Evolutionary conservation across 2,113 vertebrate species (phyloP).

Genomic region (Eira barbara): DNA sequence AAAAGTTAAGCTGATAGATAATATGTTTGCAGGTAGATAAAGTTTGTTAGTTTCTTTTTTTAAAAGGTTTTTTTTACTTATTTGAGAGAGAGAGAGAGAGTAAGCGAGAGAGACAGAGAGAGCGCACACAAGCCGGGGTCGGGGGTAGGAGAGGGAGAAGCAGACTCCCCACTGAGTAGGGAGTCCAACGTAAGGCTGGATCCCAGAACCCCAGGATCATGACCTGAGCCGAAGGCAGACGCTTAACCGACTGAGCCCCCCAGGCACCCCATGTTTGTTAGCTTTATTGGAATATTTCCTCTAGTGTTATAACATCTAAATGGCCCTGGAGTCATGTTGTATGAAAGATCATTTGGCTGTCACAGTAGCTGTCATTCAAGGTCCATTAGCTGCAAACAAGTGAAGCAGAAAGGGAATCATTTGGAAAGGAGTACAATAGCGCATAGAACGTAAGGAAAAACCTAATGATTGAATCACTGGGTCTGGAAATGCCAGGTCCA

Average conservation of each 20-base stretch:
- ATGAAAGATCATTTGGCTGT: background rate
- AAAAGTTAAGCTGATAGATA: background rate
- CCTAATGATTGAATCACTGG: background rate
- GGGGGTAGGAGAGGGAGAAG: background rate
- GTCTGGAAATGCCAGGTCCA: background rate
- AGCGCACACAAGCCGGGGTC: background rate
- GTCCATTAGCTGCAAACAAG: background rate
- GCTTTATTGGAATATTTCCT: background rate
- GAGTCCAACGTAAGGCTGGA: background rate
- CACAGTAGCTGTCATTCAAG: background rate
- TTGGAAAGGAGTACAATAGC: background rate
- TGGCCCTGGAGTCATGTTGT: background rate
- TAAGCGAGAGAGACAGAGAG: background rate
- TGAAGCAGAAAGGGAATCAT: background rate
- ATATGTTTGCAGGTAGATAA: background rate
- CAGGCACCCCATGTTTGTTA: background rate
- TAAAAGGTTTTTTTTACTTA: background rate
- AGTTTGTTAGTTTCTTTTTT: background rate
- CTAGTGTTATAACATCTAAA: background rate
- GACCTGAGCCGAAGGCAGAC: background rate
- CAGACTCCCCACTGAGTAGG: background rate
- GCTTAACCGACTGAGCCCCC: background rate
- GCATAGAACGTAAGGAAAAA: background rate
- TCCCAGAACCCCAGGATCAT: background rate
- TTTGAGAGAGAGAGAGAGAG: background rate